A percentile compares a stretch with the other conserved stretches of the same genome.
These are phyloP conservation scores for Sminthopsis crassicaudata DNA, from an alignment of 2,113 vertebrate species.

Conservation along the genomic window DNA sequence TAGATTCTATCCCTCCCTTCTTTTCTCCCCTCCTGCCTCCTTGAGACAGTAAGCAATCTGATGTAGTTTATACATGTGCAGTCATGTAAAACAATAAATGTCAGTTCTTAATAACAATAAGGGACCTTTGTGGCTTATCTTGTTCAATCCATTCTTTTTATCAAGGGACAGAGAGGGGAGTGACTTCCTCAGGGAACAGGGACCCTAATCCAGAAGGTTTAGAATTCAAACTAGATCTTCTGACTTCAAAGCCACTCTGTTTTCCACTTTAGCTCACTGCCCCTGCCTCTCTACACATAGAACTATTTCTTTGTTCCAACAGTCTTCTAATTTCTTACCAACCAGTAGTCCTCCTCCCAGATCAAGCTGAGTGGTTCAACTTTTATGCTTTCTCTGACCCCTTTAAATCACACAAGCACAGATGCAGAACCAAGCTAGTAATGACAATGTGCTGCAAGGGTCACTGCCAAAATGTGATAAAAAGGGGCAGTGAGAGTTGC, in stretches of 20 bases:
- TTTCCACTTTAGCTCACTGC: not conserved
- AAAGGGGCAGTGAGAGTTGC: constrained; percentile 83
- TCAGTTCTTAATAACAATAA: not conserved
- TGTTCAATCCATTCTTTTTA: not conserved
- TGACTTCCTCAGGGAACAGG: not conserved
- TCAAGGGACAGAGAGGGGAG: not conserved
- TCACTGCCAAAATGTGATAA: constrained; percentile 80
- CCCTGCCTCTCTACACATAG: not conserved
- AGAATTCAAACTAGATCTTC: not conserved
- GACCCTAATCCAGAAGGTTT: not conserved
- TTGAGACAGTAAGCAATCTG: no score
- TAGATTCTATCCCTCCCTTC: no score
- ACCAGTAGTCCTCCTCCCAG: not conserved
- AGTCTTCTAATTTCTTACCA: not conserved
- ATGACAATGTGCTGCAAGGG: constrained; percentile 64
- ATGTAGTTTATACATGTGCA: no score
- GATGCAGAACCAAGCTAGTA: not conserved
- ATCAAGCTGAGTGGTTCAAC: accelerated
- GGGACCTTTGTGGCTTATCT: not conserved
- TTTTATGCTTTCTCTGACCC: constrained; percentile 43
- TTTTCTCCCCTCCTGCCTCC: no score
- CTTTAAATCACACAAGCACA: constrained; percentile 48
- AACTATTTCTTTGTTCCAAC: not conserved
- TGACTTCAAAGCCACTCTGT: not conserved
- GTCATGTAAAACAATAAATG: not conserved